Conservation (phyloP, 2,113 vertebrate species). For the Periophthalmus modestus region DNA sequence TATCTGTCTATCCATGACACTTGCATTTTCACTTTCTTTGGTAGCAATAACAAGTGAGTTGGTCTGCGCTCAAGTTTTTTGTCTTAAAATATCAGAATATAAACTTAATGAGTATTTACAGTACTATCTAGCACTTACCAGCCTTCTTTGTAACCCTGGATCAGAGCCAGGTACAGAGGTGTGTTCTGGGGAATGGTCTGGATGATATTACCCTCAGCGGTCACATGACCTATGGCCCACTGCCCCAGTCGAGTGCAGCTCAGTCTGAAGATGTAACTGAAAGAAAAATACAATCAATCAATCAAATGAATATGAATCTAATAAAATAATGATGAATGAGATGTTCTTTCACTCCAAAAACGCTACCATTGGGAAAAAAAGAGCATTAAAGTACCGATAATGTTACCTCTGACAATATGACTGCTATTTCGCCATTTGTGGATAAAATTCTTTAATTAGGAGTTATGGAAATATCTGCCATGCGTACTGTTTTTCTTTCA, state of each 20-base stretch:
- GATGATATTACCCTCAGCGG: conserved; percentile 71
- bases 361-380: no score
- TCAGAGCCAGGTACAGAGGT: conserved; percentile 80
- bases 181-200: conserved; percentile 83
- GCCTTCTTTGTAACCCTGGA: conserved; percentile 81
- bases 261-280: conserved; percentile 86
- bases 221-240: conserved; percentile 89
- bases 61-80: not conserved
- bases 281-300: conserved; percentile 2
- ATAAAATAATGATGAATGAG: no score
- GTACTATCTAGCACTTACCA: conserved; percentile 70
- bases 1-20: no score
- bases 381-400: no score
- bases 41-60: not conserved
- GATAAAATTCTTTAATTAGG: not conserved
- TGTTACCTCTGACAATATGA: not conserved
- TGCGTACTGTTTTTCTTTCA: not conserved
- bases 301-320: not conserved
- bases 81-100: not conserved
- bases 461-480: not conserved
- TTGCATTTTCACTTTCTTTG: no score
- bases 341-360: not conserved
- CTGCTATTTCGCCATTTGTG: not conserved
- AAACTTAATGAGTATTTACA: not conserved
- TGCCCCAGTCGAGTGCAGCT: conserved; percentile 87